Evolutionary conservation across 2,888 invertebrate species (phyloP).

Genomic region (Crossocerus cetratus): DNA sequence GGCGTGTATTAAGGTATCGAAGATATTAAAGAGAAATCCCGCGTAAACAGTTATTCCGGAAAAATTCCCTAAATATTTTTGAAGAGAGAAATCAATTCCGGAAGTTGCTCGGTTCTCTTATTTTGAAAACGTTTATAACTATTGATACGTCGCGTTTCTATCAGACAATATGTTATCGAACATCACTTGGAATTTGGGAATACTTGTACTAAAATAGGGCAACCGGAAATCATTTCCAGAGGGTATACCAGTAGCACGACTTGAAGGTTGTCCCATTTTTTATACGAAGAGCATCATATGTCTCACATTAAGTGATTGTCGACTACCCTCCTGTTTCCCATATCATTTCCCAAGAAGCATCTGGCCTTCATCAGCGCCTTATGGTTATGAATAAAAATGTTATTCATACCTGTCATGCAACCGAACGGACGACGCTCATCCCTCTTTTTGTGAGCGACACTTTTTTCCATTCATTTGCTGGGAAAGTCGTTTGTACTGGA

Average conservation of each 20-base stretch:
- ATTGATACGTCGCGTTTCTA: too few species aligned
- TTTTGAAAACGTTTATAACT: too few species aligned
- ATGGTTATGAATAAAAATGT: slow-evolving; percentile 36
- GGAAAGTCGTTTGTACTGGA: neutral
- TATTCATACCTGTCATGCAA: slow-evolving; percentile 36
- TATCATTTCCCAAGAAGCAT: slow-evolving; percentile 23
- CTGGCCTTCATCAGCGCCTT: slow-evolving; percentile 38
- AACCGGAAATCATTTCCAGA: neutral
- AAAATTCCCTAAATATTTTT: too few species aligned
- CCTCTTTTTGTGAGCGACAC: neutral
- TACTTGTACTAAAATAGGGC: neutral
- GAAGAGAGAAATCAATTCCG: too few species aligned
- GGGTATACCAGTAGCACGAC: neutral
- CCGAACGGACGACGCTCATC: slow-evolving; percentile 9
- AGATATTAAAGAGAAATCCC: too few species aligned
- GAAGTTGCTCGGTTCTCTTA: too few species aligned
- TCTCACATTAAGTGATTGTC: neutral
- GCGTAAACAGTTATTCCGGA: too few species aligned
- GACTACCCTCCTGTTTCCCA: neutral
- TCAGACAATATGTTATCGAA: too few species aligned
- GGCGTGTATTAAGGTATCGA: too few species aligned
- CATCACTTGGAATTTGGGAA: too few species aligned
- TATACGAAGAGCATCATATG: neutral
- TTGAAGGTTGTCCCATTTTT: neutral
- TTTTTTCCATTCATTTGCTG: neutral